Percentiles rank a stretch among this genome's conserved stretches.
phyloP scores from a whole-genome alignment of 37 sponge, comb jelly and placozoan species.

The Tethya wilhelma region DNA sequence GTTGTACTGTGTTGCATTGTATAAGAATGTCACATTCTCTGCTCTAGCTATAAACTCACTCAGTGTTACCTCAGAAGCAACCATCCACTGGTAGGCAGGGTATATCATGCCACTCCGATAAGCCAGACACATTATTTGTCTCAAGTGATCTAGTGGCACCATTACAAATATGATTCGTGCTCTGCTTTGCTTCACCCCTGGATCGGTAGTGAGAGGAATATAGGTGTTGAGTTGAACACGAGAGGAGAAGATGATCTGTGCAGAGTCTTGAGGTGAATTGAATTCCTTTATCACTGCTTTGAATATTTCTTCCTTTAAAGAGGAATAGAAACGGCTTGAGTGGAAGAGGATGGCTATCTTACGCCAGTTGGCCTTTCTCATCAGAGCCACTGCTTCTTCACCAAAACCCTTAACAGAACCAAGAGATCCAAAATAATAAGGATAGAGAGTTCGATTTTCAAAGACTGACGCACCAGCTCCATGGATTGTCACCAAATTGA shows the following conservation, averaged over 20 bases:
- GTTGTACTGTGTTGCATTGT: not conserved
- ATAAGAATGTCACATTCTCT: not conserved
- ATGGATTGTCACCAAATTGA: constrained; percentile 20
- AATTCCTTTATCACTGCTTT: no score
- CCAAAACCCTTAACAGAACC: constrained; percentile 19
- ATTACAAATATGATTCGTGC: constrained; percentile 13
- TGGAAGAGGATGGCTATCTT: constrained; percentile 3
- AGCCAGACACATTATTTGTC: constrained; percentile 10
- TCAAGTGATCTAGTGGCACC: not conserved
- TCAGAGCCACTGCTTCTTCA: not conserved
- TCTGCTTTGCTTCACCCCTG: no score
- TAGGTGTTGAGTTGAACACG: no score
- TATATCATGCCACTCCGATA: not conserved
- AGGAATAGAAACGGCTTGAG: no score
- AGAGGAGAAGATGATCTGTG: no score
- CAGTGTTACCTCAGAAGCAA: not conserved
- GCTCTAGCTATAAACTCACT: not conserved
- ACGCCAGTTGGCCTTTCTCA: constrained; percentile 8
- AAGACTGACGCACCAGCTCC: constrained; percentile 12
- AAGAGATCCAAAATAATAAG: constrained; percentile 8
- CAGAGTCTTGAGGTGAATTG: no score
- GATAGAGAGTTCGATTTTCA: not conserved
- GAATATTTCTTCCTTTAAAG: no score
- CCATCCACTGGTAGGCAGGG: constrained; percentile 19
- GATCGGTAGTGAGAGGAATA: no score